A percentile compares a stretch with the other conserved stretches of the same genome.
Evolutionary conservation across 1,140 invertebrate genomes (phyloP).

Genomic region (Dermatophagoides farinae): DNA sequence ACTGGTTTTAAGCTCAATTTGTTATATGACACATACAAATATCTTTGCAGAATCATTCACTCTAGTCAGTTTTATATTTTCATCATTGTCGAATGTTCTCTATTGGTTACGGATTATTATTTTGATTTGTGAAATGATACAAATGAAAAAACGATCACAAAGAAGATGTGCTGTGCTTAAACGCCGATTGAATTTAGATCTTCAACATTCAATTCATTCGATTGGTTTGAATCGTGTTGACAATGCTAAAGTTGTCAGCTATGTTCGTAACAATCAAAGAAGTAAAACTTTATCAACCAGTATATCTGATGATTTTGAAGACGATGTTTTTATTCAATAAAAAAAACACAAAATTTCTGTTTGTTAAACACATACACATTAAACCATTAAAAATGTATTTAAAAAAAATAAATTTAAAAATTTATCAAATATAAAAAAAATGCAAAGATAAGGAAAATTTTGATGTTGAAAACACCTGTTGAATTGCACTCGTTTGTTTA

Average conservation of each 20-base stretch:
- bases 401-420: neutral
- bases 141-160: neutral
- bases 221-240: too few relatives aligned
- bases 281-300: neutral
- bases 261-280: neutral
- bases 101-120: neutral
- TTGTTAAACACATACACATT: neutral
- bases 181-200: neutral
- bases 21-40: neutral
- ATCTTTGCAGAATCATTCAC: conserved; percentile 1
- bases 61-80: neutral
- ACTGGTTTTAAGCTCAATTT: neutral
- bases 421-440: neutral
- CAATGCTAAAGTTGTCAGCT: neutral
- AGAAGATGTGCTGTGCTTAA: too few relatives aligned
- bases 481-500: neutral
- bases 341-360: neutral
- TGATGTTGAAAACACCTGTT: neutral
- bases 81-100: neutral
- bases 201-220: neutral
- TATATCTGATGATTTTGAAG: conserved; percentile 4
- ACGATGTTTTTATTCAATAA: conserved; percentile 12
- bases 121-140: neutral
- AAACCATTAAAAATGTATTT: neutral
- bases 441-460: too few relatives aligned